Percentiles rank a stretch among this genome's conserved stretches.
These are phyloP conservation scores for Ptychobarbus kaznakovi DNA, from an alignment of 2,797 vertebrate genomes.

Conservation along the genomic window DNA sequence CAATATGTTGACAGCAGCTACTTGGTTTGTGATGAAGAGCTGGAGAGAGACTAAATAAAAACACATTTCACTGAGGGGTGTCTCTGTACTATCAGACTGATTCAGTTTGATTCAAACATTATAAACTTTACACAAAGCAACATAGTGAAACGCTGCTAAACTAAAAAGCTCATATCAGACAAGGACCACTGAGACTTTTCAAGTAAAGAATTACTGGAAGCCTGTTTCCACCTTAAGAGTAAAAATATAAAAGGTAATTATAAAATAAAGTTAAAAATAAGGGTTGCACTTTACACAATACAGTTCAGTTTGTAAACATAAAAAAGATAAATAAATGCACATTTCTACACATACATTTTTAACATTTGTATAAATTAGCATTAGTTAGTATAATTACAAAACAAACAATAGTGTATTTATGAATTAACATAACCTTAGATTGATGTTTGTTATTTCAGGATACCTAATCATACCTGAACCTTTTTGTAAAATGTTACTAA, in stretches of 20 bases:
- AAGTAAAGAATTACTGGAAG: constrained; percentile 18
- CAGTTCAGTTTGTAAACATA: neutral
- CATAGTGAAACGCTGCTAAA: constrained; percentile 8
- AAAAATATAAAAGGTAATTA: neutral
- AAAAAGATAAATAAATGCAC: neutral
- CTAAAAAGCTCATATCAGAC: constrained; percentile 16
- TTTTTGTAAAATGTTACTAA: neutral
- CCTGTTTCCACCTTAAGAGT: neutral
- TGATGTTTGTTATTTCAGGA: neutral
- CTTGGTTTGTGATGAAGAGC: constrained; percentile 78
- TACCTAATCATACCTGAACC: neutral
- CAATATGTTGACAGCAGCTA: constrained; percentile 80
- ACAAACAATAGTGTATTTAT: neutral
- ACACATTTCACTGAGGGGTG: constrained; percentile 29
- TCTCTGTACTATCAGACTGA: constrained; percentile 19
- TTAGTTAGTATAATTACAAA: neutral
- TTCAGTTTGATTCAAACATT: constrained; percentile 37
- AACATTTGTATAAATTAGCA: neutral
- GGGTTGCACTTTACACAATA: neutral
- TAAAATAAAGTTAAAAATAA: neutral
- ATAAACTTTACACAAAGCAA: constrained; percentile 15
- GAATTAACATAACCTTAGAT: neutral
- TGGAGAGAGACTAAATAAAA: constrained; percentile 5
- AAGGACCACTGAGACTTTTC: constrained; percentile 9
- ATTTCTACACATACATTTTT: neutral